Percentiles rank a stretch among this genome's conserved stretches.
phyloP scores from a whole-genome alignment of 2,797 vertebrate species.

The Salarias fasciatus region DNA sequence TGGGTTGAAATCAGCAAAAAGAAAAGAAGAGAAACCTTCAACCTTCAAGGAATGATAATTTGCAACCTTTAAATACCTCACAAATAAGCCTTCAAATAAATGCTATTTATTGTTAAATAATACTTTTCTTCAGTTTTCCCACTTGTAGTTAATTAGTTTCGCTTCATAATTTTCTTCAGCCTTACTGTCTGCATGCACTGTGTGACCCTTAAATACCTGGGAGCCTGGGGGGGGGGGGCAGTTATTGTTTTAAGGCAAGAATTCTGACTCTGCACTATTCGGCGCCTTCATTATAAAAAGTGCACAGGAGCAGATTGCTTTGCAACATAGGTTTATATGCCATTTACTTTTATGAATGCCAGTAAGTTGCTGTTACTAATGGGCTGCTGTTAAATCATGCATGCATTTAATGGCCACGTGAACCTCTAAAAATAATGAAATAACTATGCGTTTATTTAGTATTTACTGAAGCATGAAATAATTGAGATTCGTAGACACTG shows the following conservation, averaged over 20 bases:
- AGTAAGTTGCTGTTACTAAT: slow-evolving; percentile 73
- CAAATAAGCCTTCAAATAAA: slow-evolving; percentile 12
- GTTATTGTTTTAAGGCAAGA: slow-evolving; percentile 61
- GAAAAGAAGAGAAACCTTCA: too few relatives aligned
- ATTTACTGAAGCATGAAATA: slow-evolving; percentile 21
- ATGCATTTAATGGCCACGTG: slow-evolving; percentile 65
- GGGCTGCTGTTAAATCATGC: slow-evolving; percentile 72
- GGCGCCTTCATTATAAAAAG: slow-evolving; percentile 70
- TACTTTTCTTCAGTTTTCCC: too few relatives aligned
- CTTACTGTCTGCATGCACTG: slow-evolving; percentile 45
- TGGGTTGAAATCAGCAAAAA: too few relatives aligned
- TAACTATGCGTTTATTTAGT: slow-evolving; percentile 26
- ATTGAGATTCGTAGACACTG: too few relatives aligned
- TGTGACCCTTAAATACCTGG: slow-evolving; percentile 39
- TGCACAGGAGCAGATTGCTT: slow-evolving; percentile 61
- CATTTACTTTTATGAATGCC: slow-evolving; percentile 77
- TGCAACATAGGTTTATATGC: slow-evolving; percentile 69
- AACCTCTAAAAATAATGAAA: slow-evolving; percentile 44
- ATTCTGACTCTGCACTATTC: slow-evolving; percentile 66
- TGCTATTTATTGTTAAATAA: slow-evolving; percentile 21
- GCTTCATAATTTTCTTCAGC: too few relatives aligned
- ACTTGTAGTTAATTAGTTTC: too few relatives aligned
- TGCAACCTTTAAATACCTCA: background rate
- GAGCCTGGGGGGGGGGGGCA: slow-evolving; percentile 36
- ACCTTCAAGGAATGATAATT: background rate